Percentiles rank a stretch among this genome's conserved stretches.
phyloP scores from a whole-genome alignment of 2,797 vertebrate species.

The Graptemys geographica region DNA sequence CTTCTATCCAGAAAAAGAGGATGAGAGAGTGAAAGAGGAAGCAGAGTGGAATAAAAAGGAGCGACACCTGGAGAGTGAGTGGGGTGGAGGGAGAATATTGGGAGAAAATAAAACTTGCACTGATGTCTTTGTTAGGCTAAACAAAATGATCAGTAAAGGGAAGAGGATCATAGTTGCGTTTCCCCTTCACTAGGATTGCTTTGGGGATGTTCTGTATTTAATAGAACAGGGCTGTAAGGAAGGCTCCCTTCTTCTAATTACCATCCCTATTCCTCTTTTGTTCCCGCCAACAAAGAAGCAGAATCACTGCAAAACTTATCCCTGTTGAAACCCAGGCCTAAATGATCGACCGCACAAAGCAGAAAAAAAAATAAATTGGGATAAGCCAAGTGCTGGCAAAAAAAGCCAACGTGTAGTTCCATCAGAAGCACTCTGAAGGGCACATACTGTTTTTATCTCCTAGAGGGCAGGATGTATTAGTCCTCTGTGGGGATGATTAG shows the following conservation, averaged over 20 bases:
- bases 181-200: not conserved
- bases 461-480: not conserved
- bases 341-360: not conserved
- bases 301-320: not conserved
- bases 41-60: not conserved
- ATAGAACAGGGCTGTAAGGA: not conserved
- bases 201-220: not conserved
- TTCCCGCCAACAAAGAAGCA: not conserved
- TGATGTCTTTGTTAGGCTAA: rapidly evolving
- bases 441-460: not conserved
- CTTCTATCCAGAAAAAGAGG: not conserved
- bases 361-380: not conserved
- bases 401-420: not conserved
- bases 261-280: not conserved
- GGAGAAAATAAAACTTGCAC: not conserved
- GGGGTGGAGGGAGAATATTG: not conserved
- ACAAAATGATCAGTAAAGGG: not conserved
- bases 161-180: not conserved
- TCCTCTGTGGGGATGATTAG: not conserved
- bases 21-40: not conserved
- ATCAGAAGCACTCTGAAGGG: not conserved
- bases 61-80: not conserved
- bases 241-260: not conserved
- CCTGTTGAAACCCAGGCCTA: not conserved
- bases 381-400: not conserved